These are phyloP conservation scores for Gambusia holbrooki DNA, from an alignment of 2,113 vertebrate species.

Conservation along the genomic window DNA sequence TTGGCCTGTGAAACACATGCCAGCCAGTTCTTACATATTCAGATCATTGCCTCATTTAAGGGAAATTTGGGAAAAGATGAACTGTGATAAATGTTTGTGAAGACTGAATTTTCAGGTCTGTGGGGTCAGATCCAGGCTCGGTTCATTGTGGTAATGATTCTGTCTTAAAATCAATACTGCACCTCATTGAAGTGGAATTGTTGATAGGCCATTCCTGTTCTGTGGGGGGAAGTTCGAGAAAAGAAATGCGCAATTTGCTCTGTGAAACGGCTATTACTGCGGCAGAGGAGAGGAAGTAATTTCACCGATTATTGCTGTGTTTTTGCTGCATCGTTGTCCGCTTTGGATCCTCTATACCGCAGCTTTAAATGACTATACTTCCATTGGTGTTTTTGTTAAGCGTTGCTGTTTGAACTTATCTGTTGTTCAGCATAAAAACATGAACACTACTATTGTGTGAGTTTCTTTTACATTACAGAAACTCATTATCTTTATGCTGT, in stretches of 20 bases:
- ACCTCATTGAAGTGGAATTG: slow-evolving; percentile 80
- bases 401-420: slow-evolving; percentile 13
- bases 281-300: slow-evolving; percentile 66
- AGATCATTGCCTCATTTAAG: slow-evolving; percentile 84
- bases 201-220: slow-evolving; percentile 76
- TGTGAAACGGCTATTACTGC: slow-evolving; percentile 73
- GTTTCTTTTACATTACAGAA: too few species aligned
- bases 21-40: slow-evolving; percentile 80
- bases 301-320: slow-evolving; percentile 60
- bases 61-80: slow-evolving; percentile 81
- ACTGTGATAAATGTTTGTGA: slow-evolving; percentile 85
- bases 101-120: slow-evolving; percentile 82
- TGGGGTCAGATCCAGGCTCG: slow-evolving; percentile 76
- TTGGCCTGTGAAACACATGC: slow-evolving; percentile 67
- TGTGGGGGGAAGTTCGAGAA: slow-evolving; percentile 73
- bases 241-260: slow-evolving; percentile 80
- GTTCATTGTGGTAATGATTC: slow-evolving; percentile 63
- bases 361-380: slow-evolving; percentile 45
- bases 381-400: slow-evolving; percentile 23
- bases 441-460: neutral
- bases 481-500: too few species aligned
- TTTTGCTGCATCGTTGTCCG: slow-evolving; percentile 42
- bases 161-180: slow-evolving; percentile 83
- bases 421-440: slow-evolving; percentile 30
- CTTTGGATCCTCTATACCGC: slow-evolving; percentile 33